A percentile compares a stretch with the other conserved stretches of the same genome.
Conservation (phyloP, 2,113 vertebrate genomes). For the Cavia porcellus region DNA sequence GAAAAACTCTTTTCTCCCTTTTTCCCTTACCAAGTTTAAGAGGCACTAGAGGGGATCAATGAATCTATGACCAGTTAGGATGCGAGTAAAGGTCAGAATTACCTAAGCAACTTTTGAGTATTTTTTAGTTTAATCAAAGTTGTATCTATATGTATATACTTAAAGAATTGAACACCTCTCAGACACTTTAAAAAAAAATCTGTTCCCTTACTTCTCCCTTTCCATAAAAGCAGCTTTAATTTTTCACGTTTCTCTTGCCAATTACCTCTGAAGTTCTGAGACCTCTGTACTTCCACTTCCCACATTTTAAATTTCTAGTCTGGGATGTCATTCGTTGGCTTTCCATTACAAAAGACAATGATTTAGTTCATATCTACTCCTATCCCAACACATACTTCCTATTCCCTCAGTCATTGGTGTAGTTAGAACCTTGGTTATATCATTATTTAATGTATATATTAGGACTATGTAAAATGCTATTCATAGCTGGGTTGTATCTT, state of each 20-base stretch:
- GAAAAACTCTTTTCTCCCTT: not conserved
- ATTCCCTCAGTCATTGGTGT: not conserved
- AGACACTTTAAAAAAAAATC: not conserved
- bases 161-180: constrained; percentile 13
- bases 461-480: constrained; percentile 15
- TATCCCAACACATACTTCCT: not conserved
- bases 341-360: not conserved
- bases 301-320: not conserved
- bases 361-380: not conserved
- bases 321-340: not conserved
- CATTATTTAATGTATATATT: not conserved
- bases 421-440: not conserved
- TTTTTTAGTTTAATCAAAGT: not conserved
- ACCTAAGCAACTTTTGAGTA: not conserved
- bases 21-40: not conserved
- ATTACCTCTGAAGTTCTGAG: not conserved
- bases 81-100: not conserved
- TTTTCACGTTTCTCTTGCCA: not conserved
- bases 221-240: not conserved
- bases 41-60: not conserved
- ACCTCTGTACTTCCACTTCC: not conserved
- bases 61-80: not conserved
- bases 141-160: not conserved
- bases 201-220: not conserved
- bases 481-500: not conserved